Conservation (phyloP, 92 coral and sea anemone species). For the Isaurus tuberculatus region DNA sequence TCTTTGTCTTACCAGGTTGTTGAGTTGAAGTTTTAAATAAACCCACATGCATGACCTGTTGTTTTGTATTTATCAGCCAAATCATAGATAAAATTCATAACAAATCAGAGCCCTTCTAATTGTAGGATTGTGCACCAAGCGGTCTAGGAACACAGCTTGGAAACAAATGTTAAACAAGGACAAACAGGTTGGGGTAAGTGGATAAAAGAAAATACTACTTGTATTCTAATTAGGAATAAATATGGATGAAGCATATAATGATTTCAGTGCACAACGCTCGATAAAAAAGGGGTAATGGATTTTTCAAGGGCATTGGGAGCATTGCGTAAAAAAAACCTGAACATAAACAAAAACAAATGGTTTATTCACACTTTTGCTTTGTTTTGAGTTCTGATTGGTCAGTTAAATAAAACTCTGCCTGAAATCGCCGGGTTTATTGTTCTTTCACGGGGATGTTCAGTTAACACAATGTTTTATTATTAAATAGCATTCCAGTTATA, state of each 20-base stretch:
- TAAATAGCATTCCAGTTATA: conserved; percentile 97
- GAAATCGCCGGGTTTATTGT: conserved; percentile 68
- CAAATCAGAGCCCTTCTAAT: conserved; percentile 38
- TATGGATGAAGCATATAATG: not conserved
- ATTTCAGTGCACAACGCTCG: not conserved
- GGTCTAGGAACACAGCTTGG: not conserved
- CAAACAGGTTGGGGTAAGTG: conserved; percentile 12
- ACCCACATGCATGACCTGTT: conserved; percentile 72
- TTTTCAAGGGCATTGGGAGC: not conserved
- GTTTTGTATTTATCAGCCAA: conserved; percentile 38
- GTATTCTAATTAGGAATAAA: not conserved
- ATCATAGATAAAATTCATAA: conserved; percentile 30
- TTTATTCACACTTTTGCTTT: conserved; percentile 8
- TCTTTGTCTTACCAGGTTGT: conserved; percentile 62
- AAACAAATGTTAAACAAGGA: not conserved
- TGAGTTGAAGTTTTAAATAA: conserved; percentile 60
- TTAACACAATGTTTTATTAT: conserved; percentile 89
- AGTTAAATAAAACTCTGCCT: conserved; percentile 52
- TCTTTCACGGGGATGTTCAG: conserved; percentile 63
- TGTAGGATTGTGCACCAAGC: conserved; percentile 23
- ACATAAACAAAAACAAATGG: conserved; percentile 24
- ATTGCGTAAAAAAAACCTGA: not conserved
- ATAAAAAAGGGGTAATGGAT: not conserved
- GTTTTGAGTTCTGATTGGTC: conserved; percentile 69
- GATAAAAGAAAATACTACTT: not conserved